Conservation (phyloP, 2,113 vertebrate genomes). For the Brienomyrus brachyistius region DNA sequence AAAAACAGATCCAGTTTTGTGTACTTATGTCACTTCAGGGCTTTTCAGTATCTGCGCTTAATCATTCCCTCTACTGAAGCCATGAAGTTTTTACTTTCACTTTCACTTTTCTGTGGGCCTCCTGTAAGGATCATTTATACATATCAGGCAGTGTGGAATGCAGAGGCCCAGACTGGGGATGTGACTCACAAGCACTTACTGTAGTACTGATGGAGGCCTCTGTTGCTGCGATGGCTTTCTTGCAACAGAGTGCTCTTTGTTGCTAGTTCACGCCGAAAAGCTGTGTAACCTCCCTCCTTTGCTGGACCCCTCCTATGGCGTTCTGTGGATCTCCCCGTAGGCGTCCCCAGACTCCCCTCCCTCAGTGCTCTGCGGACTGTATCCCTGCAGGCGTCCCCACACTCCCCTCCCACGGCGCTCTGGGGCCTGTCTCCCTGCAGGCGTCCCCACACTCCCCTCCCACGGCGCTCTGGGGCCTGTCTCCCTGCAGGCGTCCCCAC, state of each 20-base stretch:
- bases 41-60: constrained; percentile 25
- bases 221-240: constrained; percentile 42
- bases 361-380: not conserved
- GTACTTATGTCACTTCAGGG: constrained; percentile 8
- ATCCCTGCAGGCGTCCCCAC: constrained; percentile 16
- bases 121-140: constrained; percentile 38
- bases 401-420: constrained; percentile 25
- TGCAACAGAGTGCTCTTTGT: constrained; percentile 53
- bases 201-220: constrained; percentile 41
- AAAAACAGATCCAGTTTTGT: constrained; percentile 23
- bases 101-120: constrained; percentile 29
- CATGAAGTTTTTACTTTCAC: constrained; percentile 21
- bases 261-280: constrained; percentile 54
- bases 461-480: not conserved
- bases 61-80: constrained; percentile 37
- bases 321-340: not conserved
- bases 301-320: constrained; percentile 36
- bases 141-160: constrained; percentile 44
- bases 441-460: constrained; percentile 25
- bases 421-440: not conserved
- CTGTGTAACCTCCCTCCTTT: constrained; percentile 50
- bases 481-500: constrained; percentile 16
- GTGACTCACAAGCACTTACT: constrained; percentile 66
- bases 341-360: constrained; percentile 1
- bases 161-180: constrained; percentile 33